Conservation (phyloP, 1,140 invertebrate species). For the Drosophila nannoptera region DNA sequence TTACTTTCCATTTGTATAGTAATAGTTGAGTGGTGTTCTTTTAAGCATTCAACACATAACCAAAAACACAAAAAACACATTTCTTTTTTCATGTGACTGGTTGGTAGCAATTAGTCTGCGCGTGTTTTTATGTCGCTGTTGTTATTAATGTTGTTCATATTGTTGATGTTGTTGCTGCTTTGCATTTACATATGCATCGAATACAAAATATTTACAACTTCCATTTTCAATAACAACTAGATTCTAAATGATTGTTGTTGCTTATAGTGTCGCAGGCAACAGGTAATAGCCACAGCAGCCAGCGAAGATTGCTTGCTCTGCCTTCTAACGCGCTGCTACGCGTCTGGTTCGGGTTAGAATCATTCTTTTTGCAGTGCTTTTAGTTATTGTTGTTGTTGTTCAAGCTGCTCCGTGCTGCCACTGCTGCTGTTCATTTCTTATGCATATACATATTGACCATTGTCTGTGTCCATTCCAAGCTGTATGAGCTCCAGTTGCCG, state of each 20-base stretch:
- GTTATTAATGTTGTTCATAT: conserved; percentile 27
- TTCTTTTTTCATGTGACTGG: conserved; percentile 39
- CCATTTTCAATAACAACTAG: conserved; percentile 32
- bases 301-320: conserved; percentile 25
- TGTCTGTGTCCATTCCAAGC: background rate
- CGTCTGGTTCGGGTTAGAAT: conserved; percentile 31
- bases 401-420: background rate
- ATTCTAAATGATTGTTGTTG: conserved; percentile 12
- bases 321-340: conserved; percentile 41
- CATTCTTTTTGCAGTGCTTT: background rate
- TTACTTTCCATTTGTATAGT: conserved; percentile 35
- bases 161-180: conserved; percentile 28
- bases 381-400: conserved; percentile 5
- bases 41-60: conserved; percentile 62
- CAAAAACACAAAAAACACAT: conserved; percentile 68
- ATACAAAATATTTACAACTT: conserved; percentile 59
- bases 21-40: conserved; percentile 33
- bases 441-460: background rate
- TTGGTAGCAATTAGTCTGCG: conserved; percentile 46
- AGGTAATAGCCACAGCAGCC: conserved; percentile 14
- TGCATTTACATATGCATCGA: conserved; percentile 24
- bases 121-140: conserved; percentile 21
- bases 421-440: background rate
- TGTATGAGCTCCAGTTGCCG: conserved; percentile 20
- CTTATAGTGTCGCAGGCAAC: conserved; percentile 11